Evolutionary conservation across 2,113 vertebrate genomes (phyloP), one percentile per base, ranked within the genome.

Genomic region (Oreochromis aureus): DNA sequence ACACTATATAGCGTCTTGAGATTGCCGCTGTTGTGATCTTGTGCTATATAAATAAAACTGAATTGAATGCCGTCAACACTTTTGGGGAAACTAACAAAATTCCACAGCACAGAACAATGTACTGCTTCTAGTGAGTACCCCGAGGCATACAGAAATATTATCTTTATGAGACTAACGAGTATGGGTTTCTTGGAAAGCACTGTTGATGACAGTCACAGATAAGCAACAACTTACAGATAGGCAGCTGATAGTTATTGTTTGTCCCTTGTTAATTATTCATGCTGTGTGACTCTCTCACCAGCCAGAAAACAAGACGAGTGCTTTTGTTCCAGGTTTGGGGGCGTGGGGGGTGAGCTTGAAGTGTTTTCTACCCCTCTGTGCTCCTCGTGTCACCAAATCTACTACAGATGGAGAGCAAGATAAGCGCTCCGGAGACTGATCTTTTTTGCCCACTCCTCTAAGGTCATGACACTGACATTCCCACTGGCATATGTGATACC

Each of bases 401-500:
- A 91, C 95, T 93, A 92, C 95, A 96, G 95, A 97, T 97, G 95
- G 93, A 91, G 89, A 87, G 87, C 89, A 39, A 93, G 95, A 97
- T 96, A 96, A 96, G 95, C 73, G 69, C 91, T 81, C 59, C 58
- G n/a, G 87, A 91, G 93, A 87, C 92, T 92, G 92, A 94, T 95
- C 93, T 93, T 90, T 95, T 94, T 90, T 89, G 92, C 94, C 90
- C 91, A 89, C 90, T 93, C 88, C 90, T 76, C 88, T 81, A 61
- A 95, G 95, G 96, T 97, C 95, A 89, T 94, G 95, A 96, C 95
- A 95, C 95, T 95, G 94, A 95, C 95, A 96, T 96, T 96, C 95
- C 92, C 94, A 44, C 84, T 91, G 91, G 94, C 95, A 92, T 88
- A 93, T 85, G 93, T 91, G 94, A 96, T 96, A 93, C 92, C 51